Evolutionary conservation across 30 jellyfish, hydroid and myxozoan species (phyloP), one percentile per base, ranked within the genome.

Genomic region (Hydractinia echinata): DNA sequence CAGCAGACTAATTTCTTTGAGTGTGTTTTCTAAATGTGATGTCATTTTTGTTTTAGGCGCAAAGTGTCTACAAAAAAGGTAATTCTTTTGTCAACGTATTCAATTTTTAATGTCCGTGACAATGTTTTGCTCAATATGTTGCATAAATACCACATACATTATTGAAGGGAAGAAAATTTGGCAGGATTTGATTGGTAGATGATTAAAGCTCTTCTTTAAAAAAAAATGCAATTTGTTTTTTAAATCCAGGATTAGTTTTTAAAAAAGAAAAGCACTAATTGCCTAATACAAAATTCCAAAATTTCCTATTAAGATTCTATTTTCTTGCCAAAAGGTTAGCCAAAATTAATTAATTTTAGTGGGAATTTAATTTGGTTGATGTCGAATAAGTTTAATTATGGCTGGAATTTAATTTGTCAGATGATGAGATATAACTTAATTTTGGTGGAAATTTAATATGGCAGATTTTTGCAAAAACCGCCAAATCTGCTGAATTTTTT

Each of bases 51-150:
- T 77, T 67, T 20, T 61, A 87, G 95, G 95, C 72, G 95, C 81
- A 87, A 87, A 66, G 95, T 87, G 5, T 87, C 95, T 62, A 81
- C 21, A 85, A 87, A 87, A 76, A 87, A 87, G 89, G 95, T 87
- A 9, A 72, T 52, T 58, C 48, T 11, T 21, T 6, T 30, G 13
- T 67, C 7, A 21, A 13, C 55, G 0, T 44, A 51, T 8, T 19
- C 8, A 52, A 2, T 73, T 14, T 8, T 9, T 30, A n/a, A 20
- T 11, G n/a, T 51, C 10, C 18, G 15, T 13, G 30, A 61, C 64
- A 4, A 64, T 64, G 74, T n/a, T 13, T 64, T 64, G 74, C 39
- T 64, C 74, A 7, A 7, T n/a, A 64, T n/a, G 10, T 64, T 7
- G 19, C 19, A 64, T 11, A 58, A 11, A 58, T 58, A 13, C 19